Base-by-base conservation (phyloP, 1,140 invertebrate species). In the Prorops nasuta region DNA sequence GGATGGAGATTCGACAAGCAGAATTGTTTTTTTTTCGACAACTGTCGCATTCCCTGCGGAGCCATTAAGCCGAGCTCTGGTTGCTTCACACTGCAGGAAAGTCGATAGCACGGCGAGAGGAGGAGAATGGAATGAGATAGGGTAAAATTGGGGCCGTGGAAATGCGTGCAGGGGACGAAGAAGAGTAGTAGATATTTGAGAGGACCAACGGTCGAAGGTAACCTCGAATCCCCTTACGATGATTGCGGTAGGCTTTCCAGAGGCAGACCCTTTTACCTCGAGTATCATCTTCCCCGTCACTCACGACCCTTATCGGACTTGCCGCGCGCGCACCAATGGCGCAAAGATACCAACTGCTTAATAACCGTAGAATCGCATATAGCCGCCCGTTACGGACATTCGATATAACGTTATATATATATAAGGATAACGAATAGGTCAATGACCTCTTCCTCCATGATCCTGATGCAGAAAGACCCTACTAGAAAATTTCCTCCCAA, bases 21-120 rank as follows among this genome's bases (percentile, higher is more conserved):
- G 56, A 66, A 69, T 63, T 63, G 58, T 69, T 69, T 70, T 54
- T n/a, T n/a, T 68, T 64, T 63, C 57, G 46, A 16, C 12, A 52
- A 55, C 58, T 45, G 52, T 43, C 35, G 49, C 51, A 49, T 58
- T 53, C 58, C 59, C 58, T 51, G 39, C 38, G 57, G 60, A 58
- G 46, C 63, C 63, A 69, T 68, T 69, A 67, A 57, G 53, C 37
- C 55, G 49, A 60, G 43, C 58, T 44, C 54, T 41, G 49, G 44
- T 44, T 28, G 42, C 48, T 28, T 50, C 51, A 47, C 47, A 44
- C 44, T 34, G 15, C 32, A 18, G 31, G 35, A 45, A 36, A 34
- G n/a, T n/a, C n/a, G n/a, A n/a, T n/a, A n/a, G 35, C 21, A 24
- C 37, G 20, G 18, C 16, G 16, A 14, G 34, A n/a, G 34, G 9